Percentiles rank a stretch among this genome's conserved stretches.
phyloP scores from a whole-genome alignment of 1,140 invertebrate genomes.

The Neodiprion virginianus region DNA sequence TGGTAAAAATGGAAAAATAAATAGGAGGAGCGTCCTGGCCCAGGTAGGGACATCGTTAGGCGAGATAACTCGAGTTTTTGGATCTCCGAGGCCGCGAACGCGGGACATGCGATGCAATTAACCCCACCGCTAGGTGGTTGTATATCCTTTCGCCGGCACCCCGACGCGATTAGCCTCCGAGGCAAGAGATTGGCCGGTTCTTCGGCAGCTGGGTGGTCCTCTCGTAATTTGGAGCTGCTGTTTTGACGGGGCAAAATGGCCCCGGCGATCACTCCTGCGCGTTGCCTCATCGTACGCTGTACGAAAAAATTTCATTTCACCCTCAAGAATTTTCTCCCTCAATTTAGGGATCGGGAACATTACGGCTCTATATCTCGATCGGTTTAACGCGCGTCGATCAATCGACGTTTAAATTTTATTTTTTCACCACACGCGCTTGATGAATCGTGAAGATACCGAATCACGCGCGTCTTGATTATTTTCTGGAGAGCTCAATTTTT shows the following conservation, averaged over 20 bases:
- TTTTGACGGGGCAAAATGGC: constrained; percentile 44
- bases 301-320: not conserved
- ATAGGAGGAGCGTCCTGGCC: constrained; percentile 26
- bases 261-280: constrained; percentile 17
- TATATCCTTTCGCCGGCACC: constrained; percentile 10
- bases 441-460: too few species aligned
- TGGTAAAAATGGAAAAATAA: constrained; percentile 29
- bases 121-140: constrained; percentile 47
- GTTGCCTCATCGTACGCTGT: not conserved
- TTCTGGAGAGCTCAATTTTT: too few species aligned
- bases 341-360: not conserved
- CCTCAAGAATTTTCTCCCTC: not conserved
- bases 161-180: constrained; percentile 43
- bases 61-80: constrained; percentile 23
- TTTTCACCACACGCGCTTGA: too few species aligned
- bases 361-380: not conserved
- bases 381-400: not conserved
- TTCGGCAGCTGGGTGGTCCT: constrained; percentile 54
- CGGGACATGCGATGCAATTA: constrained; percentile 46
- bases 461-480: too few species aligned
- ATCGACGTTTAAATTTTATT: not conserved
- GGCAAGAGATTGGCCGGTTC: constrained; percentile 53
- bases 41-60: too few species aligned
- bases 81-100: constrained; percentile 18
- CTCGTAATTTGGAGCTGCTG: constrained; percentile 52